Evolutionary conservation across 2,797 vertebrate species (phyloP).

Genomic region (Liparis tanakae): DNA sequence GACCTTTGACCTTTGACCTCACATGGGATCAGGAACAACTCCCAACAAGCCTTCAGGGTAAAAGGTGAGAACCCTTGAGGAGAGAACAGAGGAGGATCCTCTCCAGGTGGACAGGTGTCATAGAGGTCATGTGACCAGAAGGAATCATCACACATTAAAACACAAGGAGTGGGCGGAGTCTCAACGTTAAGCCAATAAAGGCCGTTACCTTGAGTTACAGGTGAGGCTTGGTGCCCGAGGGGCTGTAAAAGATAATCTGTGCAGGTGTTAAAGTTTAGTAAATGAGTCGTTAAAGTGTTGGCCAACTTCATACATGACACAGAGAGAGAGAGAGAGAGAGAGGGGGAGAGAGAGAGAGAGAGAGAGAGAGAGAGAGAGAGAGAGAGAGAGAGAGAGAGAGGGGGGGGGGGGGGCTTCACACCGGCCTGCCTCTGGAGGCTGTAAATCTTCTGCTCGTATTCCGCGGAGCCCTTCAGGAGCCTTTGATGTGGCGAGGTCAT

Average conservation of each 20-base stretch:
- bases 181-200: constrained; percentile 60
- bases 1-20: too few relatives aligned
- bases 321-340: constrained; percentile 49
- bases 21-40: too few relatives aligned
- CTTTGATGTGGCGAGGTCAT: constrained; percentile 87
- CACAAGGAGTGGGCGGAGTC: too few relatives aligned
- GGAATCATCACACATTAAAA: too few relatives aligned
- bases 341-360: constrained; percentile 64
- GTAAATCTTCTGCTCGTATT: constrained; percentile 83
- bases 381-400: constrained; percentile 62
- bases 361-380: constrained; percentile 46
- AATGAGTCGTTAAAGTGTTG: constrained; percentile 82
- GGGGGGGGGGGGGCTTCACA: constrained; percentile 44
- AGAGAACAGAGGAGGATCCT: too few relatives aligned
- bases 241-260: constrained; percentile 79
- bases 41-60: too few relatives aligned
- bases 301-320: constrained; percentile 79
- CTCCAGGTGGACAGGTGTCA: too few relatives aligned
- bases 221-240: constrained; percentile 60
- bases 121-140: too few relatives aligned
- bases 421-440: constrained; percentile 80
- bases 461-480: constrained; percentile 79
- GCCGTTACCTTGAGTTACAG: constrained; percentile 67
- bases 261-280: constrained; percentile 84
- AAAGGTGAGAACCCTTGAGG: too few relatives aligned